Evolutionary conservation across 2,888 invertebrate species (phyloP).

Genomic region (Leptarthrus brevirostris): DNA sequence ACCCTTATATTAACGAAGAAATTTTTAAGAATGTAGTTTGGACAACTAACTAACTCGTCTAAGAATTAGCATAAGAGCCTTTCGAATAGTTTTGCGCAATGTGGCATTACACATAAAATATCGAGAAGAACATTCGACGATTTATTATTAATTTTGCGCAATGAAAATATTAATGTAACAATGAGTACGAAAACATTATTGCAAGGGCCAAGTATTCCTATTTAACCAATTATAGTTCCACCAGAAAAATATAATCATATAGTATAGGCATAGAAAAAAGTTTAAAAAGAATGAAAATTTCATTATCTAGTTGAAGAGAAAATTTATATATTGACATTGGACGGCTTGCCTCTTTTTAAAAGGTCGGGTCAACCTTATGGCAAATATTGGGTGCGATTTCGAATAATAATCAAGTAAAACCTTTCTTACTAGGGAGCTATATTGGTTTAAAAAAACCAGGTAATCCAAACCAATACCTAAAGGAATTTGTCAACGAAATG

Average conservation of each 20-base stretch:
- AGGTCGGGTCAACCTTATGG: conserved; percentile 37
- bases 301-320: too few relatives aligned
- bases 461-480: conserved; percentile 8
- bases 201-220: background rate
- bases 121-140: too few relatives aligned
- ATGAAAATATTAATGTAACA: too few relatives aligned
- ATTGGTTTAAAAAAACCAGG: conserved; percentile 9
- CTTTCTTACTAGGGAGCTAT: conserved; percentile 29
- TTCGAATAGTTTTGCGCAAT: background rate
- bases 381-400: conserved; percentile 43
- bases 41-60: too few relatives aligned
- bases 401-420: background rate
- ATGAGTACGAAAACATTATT: too few relatives aligned
- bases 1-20: background rate
- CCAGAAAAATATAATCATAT: conserved; percentile 3
- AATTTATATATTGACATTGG: too few relatives aligned
- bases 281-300: too few relatives aligned
- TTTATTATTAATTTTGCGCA: too few relatives aligned
- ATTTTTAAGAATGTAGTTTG: too few relatives aligned
- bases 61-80: too few relatives aligned
- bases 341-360: conserved; percentile 21
- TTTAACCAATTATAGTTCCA: background rate
- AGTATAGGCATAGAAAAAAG: background rate
- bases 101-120: conserved; percentile 12
- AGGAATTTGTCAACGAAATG: background rate